Base-by-base conservation (phyloP, 2,888 invertebrate genomes). In the Plusia festucae region DNA sequence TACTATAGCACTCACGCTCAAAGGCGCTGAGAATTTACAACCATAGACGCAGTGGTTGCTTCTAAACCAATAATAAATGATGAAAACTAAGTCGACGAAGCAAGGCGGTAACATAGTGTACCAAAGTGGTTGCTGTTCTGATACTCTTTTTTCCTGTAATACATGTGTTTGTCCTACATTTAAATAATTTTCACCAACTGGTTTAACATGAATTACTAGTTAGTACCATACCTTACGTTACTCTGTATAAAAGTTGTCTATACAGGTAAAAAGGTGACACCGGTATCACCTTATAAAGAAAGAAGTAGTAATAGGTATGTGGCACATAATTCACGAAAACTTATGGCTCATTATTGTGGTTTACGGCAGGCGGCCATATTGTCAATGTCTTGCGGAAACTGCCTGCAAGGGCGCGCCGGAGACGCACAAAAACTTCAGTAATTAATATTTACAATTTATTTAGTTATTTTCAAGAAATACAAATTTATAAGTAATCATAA, bases 281-380 rank as follows among this genome's bases (percentile, higher is more conserved):
- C 34, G 30, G 46, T 49, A 40, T 53, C 44, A 30, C 22, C 34
- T 24, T 64, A 34, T 46, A 57, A 8, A 71, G 34, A 57, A 74
- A 68, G 60, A 60, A 16, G 52, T 5, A n/a, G 8, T 1, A 6
- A 65, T 76, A 60, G 49, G 60, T 76, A 32, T 65, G 56, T 53
- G 51, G 57, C 57, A 34, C 56, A 54, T 76, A 49, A 76, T 71
- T 76, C 24, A 52, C 40, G 30, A 76, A 65, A 76, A 60, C 32
- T 54, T 24, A 18, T 60, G 65, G 72, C 51, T 72, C 51, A 60
- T 76, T 34, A 60, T 52, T 20, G 61, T 55, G 65, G 56, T 20
- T 49, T 27, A 20, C 53, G 49, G 52, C 20, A 49, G 49, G 16
- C 53, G 53, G 44, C 18, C 56, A 51, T 32, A 32, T 40, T 46